Base-by-base conservation (phyloP, 2,888 invertebrate genomes). In the Caprella mutica region DNA sequence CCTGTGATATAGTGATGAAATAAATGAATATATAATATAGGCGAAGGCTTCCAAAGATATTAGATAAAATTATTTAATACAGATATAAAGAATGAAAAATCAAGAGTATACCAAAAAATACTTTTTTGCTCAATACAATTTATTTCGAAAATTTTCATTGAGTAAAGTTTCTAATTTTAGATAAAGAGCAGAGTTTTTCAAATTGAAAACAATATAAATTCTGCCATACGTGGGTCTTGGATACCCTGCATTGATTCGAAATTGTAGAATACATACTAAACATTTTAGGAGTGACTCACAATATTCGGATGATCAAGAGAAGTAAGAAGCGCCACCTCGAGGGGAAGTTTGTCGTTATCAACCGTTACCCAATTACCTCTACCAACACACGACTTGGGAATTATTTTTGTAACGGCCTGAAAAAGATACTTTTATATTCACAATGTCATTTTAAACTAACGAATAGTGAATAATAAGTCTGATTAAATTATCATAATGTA, bases 331-430 rank as follows among this genome's bases (percentile, higher is more conserved):
- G 80, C 79, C 19, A 84, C 77, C 69, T 85, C 84, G 29, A 83
- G 72, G 5, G 84, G 84, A 51, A 83, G 74, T 52, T 75, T 71
- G 23, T 74, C 72, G 0, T 77, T 77, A 12, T 71, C 65, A 5
- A 76, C 78, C 68, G 77, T 76, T 50, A 79, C 77, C 81, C 81
- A 82, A 68, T 79, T 78, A 67, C 81, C 80, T 3, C 77, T 76
- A 63, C 81, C 78, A n/a, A 83, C 80, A 67, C 82, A 82, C 66
- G 78, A 77, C 67, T 82, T 82, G 52, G 79, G 72, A 53, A 84
- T 82, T 67, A 84, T 83, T 73, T 85, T 84, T 38, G 83, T 81
- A 2, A 85, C 81, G 1, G 82, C 80, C 76, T 77, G 66, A 21
- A 66, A 57, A 24, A 17, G 59, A 33, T 56, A 35, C 35, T 14